Evolutionary conservation across 2,888 invertebrate genomes (phyloP), one percentile per base, ranked within the genome.

Genomic region (Choreutis nemorana): DNA sequence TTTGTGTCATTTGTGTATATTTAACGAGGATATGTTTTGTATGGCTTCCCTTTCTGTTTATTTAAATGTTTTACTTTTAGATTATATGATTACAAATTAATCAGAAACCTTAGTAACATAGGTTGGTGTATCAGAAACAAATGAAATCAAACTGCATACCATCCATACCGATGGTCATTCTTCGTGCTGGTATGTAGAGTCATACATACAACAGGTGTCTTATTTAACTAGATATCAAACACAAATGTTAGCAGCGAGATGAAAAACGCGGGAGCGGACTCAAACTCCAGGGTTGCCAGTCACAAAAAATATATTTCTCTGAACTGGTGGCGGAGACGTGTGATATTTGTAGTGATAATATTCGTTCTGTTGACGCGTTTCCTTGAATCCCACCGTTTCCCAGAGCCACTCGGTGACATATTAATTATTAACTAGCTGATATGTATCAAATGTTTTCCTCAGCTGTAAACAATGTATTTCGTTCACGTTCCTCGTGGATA

Each of bases 311-410:
- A 55, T 47, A 36, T 44, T 75, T 72, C 68, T 40, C 32, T 44
- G 77, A 75, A 75, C 39, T 47, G 41, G 55, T 62, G 43, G 58
- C 60, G 46, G 32, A 46, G 44, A 58, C 60, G 66, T 64, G 71
- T 63, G 63, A 65, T 62, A 64, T 68, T 71, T 70, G 66, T 57
- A 45, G 55, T 58, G 66, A 72, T 68, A 72, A 73, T 70, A 71
- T 73, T 71, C 67, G 71, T 59, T 53, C 39, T 50, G 50, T 44
- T 40, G 26, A 10, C 9, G 51, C 50, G 40, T 52, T 72, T 73
- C 72, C 55, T 41, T 60, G 73, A 72, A 72, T 29, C 44, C 50
- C 36, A 41, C 40, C 42, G 45, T 45, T 55, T 51, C 50, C 46
- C 49, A 44, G 30, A 23, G 31, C 31, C 18, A 42, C 35, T 45